Evolutionary conservation across 2,113 vertebrate species (phyloP).

Genomic region (Chaenogobius annularis): DNA sequence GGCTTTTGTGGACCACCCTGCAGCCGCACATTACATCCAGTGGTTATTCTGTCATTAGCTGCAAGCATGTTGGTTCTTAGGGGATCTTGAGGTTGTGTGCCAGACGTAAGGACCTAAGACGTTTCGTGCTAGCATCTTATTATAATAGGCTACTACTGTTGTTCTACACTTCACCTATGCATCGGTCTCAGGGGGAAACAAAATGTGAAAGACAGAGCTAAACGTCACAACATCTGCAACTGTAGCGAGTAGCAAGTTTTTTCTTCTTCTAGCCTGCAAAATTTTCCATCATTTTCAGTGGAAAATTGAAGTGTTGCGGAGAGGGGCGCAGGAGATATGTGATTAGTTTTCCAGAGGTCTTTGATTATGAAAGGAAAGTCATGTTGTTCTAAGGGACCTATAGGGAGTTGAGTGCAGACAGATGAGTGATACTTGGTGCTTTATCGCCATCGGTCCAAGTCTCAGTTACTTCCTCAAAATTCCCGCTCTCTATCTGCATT

Average conservation of each 20-base stretch:
- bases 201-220: conserved; percentile 35
- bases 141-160: conserved; percentile 36
- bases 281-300: conserved; percentile 70
- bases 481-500: conserved; percentile 16
- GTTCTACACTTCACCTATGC: conserved; percentile 36
- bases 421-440: conserved; percentile 42
- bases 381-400: conserved; percentile 46
- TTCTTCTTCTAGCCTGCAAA: conserved; percentile 43
- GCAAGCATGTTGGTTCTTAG: conserved; percentile 26
- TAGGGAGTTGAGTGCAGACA: conserved; percentile 51
- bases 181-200: conserved; percentile 38
- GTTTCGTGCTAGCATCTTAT: conserved; percentile 37
- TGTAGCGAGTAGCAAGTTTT: conserved; percentile 59
- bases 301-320: conserved; percentile 68
- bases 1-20: conserved; percentile 57
- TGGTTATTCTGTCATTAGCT: conserved; percentile 52
- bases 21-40: conserved; percentile 19
- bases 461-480: conserved; percentile 24
- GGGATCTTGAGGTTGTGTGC: conserved; percentile 30
- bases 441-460: conserved; percentile 36
- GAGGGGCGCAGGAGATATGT: conserved; percentile 56
- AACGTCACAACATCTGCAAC: conserved; percentile 69
- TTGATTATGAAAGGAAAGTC: conserved; percentile 55
- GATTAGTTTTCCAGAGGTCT: conserved; percentile 62
- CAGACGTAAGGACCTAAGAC: conserved; percentile 23